These are phyloP conservation scores for Caenorhabditis sulstoni DNA, from an alignment of 2,888 invertebrate genomes.

Conservation along the genomic window DNA sequence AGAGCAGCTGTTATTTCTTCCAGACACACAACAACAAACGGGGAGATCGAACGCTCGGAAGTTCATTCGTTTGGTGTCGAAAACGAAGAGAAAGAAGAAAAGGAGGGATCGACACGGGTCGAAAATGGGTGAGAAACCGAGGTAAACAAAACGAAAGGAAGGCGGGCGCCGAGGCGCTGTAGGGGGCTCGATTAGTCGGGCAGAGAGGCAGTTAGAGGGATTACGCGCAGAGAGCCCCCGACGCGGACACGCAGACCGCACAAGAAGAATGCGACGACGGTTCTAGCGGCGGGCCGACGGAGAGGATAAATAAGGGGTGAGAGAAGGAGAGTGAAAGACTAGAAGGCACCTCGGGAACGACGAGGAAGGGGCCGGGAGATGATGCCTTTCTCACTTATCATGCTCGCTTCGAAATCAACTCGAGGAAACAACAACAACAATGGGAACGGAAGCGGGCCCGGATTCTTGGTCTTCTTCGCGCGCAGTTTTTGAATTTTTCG, in stretches of 20 bases:
- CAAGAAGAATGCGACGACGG: slow-evolving; percentile 6
- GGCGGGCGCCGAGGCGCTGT: slow-evolving; percentile 23
- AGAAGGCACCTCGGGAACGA: background rate
- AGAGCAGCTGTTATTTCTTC: too few species aligned
- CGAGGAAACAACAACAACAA: slow-evolving; percentile 1
- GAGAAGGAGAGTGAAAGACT: slow-evolving; percentile 3
- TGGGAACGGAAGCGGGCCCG: slow-evolving; percentile 1
- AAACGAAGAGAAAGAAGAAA: background rate
- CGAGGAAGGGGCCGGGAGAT: background rate
- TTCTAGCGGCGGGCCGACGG: background rate
- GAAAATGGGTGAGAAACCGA: slow-evolving; percentile 33
- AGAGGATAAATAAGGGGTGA: slow-evolving; percentile 5
- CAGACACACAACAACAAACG: background rate
- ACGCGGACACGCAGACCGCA: slow-evolving; percentile 20
- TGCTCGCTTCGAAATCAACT: slow-evolving; percentile 5
- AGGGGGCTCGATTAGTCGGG: slow-evolving; percentile 45
- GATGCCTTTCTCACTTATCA: slow-evolving; percentile 16
- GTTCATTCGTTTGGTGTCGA: background rate
- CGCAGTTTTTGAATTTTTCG: too few species aligned
- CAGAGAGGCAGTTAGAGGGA: slow-evolving; percentile 27
- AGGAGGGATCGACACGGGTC: background rate
- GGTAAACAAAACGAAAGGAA: slow-evolving; percentile 27
- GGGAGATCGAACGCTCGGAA: background rate
- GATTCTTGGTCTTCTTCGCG: background rate
- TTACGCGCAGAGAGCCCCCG: slow-evolving; percentile 8